Conservation (phyloP, 2,797 vertebrate species). For the Sebastes nivosus region DNA sequence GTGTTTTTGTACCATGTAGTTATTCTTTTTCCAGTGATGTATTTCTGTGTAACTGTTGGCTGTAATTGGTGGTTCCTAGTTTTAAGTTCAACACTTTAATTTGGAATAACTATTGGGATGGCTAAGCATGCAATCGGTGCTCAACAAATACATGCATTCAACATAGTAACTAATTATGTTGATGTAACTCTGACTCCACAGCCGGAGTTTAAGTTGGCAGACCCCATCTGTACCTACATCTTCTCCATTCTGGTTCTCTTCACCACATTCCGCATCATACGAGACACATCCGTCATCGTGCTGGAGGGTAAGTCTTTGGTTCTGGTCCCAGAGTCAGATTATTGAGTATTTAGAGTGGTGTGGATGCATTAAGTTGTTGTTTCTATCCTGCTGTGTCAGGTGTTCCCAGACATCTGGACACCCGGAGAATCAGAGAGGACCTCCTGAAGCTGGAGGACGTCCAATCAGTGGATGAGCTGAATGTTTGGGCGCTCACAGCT, state of each 20-base stretch:
- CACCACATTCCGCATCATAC: constrained; percentile 93
- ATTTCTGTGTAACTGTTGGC: not conserved
- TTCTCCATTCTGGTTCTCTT: constrained; percentile 95
- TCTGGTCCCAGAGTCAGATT: not conserved
- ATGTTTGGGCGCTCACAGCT: constrained; percentile 93
- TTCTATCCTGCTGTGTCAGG: constrained; percentile 74
- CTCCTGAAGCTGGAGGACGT: constrained; percentile 94
- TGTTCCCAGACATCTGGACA: constrained; percentile 90
- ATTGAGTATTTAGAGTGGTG: not conserved
- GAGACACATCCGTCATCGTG: constrained; percentile 92
- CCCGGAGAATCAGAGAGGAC: constrained; percentile 89
- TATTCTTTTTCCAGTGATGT: not conserved
- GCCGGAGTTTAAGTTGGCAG: constrained; percentile 96
- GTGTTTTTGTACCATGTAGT: not conserved
- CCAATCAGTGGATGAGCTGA: constrained; percentile 93
- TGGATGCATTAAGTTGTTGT: not conserved
- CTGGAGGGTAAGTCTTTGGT: constrained; percentile 87
- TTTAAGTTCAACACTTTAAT: not conserved
- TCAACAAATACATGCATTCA: not conserved
- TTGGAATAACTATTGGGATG: not conserved
- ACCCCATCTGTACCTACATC: constrained; percentile 96
- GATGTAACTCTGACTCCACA: constrained; percentile 73
- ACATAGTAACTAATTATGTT: not conserved
- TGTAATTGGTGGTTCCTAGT: too few species aligned
- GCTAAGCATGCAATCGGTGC: not conserved